phyloP scores from a whole-genome alignment of 2,797 vertebrate species.

The Neopelma chrysocephalum region DNA sequence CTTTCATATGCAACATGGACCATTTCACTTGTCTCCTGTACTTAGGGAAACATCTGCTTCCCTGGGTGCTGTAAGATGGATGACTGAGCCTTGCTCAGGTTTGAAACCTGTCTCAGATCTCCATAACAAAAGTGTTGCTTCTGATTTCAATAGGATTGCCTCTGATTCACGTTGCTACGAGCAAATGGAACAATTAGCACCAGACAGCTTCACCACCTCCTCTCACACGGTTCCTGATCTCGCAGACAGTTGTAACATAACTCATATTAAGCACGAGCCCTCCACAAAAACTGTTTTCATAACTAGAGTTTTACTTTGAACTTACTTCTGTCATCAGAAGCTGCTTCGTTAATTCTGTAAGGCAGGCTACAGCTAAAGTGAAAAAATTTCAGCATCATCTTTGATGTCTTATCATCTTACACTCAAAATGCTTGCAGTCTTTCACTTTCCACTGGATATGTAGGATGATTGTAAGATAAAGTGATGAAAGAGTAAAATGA shows the following conservation, averaged over 20 bases:
- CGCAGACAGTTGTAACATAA: constrained; percentile 38
- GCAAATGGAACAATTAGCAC: constrained; percentile 47
- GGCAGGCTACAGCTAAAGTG: not conserved
- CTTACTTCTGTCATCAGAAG: constrained; percentile 22
- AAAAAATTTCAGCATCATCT: not conserved
- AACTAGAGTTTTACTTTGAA: constrained; percentile 38
- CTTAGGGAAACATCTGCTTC: not conserved
- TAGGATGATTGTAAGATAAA: not conserved
- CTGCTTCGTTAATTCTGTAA: constrained; percentile 39
- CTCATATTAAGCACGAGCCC: not conserved
- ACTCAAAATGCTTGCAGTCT: constrained; percentile 3
- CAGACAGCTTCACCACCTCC: constrained; percentile 40
- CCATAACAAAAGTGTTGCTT: not conserved
- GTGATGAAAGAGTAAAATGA: constrained; percentile 50
- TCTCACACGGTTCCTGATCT: not conserved
- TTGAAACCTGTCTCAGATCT: not conserved
- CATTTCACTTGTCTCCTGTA: not conserved
- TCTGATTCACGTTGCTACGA: not conserved
- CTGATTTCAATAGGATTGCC: not conserved
- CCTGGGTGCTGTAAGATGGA: not conserved
- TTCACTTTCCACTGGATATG: constrained; percentile 1
- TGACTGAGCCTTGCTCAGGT: not conserved
- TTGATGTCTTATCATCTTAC: not conserved
- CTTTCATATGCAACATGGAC: not conserved
- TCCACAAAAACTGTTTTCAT: constrained; percentile 42